Evolutionary conservation across 37 sponge, comb jelly and placozoan genomes (phyloP).

Genomic region (Lycopodina hypogea): DNA sequence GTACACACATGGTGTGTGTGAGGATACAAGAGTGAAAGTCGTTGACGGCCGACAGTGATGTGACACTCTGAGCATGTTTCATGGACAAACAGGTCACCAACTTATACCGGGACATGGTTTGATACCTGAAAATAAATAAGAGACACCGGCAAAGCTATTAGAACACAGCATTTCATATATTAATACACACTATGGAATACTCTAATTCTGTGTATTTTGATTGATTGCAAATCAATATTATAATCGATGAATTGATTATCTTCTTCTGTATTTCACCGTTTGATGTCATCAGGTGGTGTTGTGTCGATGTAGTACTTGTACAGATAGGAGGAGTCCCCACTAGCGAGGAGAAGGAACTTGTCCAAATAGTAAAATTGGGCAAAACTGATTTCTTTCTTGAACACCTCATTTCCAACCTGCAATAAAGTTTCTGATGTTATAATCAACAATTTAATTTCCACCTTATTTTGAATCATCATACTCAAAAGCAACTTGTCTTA

Average conservation of each 20-base stretch:
- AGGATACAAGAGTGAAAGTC: conserved; percentile 93
- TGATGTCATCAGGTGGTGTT: conserved; percentile 74
- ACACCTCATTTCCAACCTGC: conserved; percentile 35
- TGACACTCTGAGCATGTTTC: conserved; percentile 70
- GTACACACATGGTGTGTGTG: too few relatives aligned
- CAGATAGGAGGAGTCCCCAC: conserved; percentile 57
- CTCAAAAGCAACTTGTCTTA: too few relatives aligned
- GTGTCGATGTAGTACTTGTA: conserved; percentile 93
- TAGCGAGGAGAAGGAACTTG: conserved; percentile 87
- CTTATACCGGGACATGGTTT: conserved; percentile 38
- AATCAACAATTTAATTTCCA: background rate
- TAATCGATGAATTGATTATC: too few relatives aligned
- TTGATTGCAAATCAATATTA: background rate
- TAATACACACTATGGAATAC: too few relatives aligned
- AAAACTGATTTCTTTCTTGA: conserved; percentile 53
- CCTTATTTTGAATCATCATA: background rate
- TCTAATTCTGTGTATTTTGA: too few relatives aligned
- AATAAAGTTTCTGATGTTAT: too few relatives aligned
- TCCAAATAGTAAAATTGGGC: conserved; percentile 95
- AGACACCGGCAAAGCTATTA: background rate
- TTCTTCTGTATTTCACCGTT: conserved; percentile 57
- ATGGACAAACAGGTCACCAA: conserved; percentile 45
- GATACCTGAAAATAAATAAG: conserved; percentile 48
- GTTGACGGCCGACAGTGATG: conserved; percentile 77
- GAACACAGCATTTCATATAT: too few relatives aligned